Evolutionary conservation across 2,888 invertebrate genomes (phyloP), one percentile per base, ranked within the genome.

Genomic region (Heliconius hortense): DNA sequence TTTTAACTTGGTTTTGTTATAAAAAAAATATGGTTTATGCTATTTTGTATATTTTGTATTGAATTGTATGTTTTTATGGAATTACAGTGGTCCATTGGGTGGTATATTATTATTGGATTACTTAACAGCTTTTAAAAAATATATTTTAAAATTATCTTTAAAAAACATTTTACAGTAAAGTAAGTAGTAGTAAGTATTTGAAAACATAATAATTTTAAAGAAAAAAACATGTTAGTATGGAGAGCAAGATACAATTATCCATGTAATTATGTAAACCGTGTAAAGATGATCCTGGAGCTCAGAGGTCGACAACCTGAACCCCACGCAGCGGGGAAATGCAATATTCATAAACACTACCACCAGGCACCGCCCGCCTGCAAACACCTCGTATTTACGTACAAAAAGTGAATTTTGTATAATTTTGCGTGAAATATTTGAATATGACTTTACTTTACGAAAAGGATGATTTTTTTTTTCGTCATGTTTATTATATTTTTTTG

Each of bases 321-420:
- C 74, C 43, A 63, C 68, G 53, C 72, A 74, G 79, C 78, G 78
- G 78, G 80, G 72, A 80, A 79, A 79, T 81, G 72, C 82, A 83
- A 83, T 85, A 83, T 83, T 83, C 82, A 84, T 86, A 84, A 86
- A 85, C 83, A 84, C 83, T 80, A 80, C 77, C 21, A 56, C 11
- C 56, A 56, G 56, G 56, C 56, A n/a, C 82, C n/a, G 56, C 66
- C 69, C n/a, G n/a, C n/a, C 31, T 18, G 24, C n/a, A n/a, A 56
- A 56, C 53, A 69, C 69, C 31, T 53, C 31, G 11, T 69, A 24
- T 56, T 35, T 56, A 35, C 13, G 13, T n/a, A 53, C 35, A 56
- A 56, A 69, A 31, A 18, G 7, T 69, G 8, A 56, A 56, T 56
- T 69, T 28, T 13, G 15, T n/a, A 10, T 35, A 69, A 69, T 56